Conservation (phyloP, 2,797 vertebrate species). For the Lepilemur septentrionalis region DNA sequence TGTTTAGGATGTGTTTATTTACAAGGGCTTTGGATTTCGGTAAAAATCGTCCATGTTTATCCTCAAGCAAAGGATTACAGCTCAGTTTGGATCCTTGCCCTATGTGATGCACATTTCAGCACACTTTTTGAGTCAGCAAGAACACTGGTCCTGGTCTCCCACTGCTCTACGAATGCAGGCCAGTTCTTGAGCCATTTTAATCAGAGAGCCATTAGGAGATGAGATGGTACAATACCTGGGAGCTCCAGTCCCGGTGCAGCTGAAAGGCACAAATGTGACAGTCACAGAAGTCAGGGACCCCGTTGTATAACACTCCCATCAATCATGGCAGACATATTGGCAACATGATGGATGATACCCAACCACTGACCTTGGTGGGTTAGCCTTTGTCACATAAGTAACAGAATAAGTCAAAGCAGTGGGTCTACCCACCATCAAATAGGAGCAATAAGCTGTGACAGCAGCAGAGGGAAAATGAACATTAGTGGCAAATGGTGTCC, state of each 20-base stretch:
- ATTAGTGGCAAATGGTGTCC: neutral
- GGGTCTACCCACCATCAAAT: conserved; percentile 63
- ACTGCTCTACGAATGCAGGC: neutral
- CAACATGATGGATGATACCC: conserved; percentile 68
- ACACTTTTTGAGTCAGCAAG: neutral
- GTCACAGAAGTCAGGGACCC: conserved; percentile 50
- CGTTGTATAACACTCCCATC: neutral
- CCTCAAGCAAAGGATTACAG: neutral
- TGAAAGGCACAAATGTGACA: conserved; percentile 31
- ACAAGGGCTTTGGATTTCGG: neutral
- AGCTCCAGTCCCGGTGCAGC: neutral
- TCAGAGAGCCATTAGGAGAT: neutral
- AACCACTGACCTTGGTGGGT: conserved; percentile 69
- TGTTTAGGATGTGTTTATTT: neutral
- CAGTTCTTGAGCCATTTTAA: neutral
- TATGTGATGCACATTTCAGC: neutral
- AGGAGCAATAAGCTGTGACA: conserved; percentile 73
- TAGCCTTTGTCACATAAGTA: conserved; percentile 56
- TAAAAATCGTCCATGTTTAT: neutral
- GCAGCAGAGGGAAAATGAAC: conserved; percentile 46
- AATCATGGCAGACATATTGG: conserved; percentile 62
- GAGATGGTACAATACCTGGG: neutral
- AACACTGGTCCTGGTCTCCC: neutral
- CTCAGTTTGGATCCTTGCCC: neutral
- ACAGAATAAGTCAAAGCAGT: conserved; percentile 73